Evolutionary conservation across 2,888 invertebrate species (phyloP).

Genomic region (Zaprionus bogoriensis): DNA sequence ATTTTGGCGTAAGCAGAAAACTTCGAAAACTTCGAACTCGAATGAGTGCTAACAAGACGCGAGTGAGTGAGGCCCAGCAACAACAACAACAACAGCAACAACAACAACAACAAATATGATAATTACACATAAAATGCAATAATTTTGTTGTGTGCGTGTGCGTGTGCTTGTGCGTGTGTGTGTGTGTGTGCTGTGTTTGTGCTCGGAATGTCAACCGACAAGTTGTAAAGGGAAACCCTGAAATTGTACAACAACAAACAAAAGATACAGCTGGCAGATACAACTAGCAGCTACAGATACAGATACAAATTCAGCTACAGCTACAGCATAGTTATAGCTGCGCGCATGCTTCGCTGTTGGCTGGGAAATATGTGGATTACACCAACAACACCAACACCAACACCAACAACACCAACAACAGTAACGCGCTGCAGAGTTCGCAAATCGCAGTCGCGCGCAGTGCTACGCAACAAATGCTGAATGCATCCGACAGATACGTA

Average conservation of each 20-base stretch:
- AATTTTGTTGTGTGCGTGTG: constrained; percentile 24
- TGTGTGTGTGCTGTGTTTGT: constrained; percentile 22
- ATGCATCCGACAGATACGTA: constrained; percentile 55
- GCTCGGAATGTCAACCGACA: constrained; percentile 74
- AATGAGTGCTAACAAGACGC: constrained; percentile 13
- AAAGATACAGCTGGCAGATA: constrained; percentile 23
- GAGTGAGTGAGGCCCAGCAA: no score
- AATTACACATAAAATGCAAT: constrained; percentile 8
- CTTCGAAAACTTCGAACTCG: neutral
- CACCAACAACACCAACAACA: constrained; percentile 21
- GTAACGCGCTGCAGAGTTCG: neutral
- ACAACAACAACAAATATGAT: neutral
- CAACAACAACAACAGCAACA: constrained; percentile 8
- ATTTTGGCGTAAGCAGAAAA: constrained; percentile 23
- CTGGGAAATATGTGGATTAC: constrained; percentile 74
- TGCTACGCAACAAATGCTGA: constrained; percentile 51
- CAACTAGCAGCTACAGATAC: constrained; percentile 20
- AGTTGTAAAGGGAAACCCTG: constrained; percentile 76
- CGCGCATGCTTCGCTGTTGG: constrained; percentile 37
- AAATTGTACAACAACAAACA: constrained; percentile 38
- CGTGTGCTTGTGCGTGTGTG: constrained; percentile 32
- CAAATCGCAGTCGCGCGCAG: neutral
- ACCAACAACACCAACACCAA: constrained; percentile 60
- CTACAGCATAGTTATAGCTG: constrained; percentile 21
- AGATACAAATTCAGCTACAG: constrained; percentile 20